A percentile compares a stretch with the other conserved stretches of the same genome.
Evolutionary conservation across 1,140 invertebrate genomes (phyloP).

Genomic region (Cotesia glomerata): DNA sequence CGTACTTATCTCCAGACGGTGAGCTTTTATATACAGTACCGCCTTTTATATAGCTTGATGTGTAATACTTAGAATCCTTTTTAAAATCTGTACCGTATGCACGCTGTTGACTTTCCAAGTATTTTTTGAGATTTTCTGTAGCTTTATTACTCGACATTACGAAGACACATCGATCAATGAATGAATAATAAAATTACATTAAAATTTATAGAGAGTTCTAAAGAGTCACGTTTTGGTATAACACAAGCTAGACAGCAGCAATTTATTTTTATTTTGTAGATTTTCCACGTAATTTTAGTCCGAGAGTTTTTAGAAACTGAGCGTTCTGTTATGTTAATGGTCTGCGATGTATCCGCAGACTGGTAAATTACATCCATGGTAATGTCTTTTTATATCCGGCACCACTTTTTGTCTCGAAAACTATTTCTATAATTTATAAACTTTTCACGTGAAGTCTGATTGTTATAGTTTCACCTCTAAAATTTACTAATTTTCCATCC

Average conservation of each 20-base stretch:
- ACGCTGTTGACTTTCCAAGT: no score
- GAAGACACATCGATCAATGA: no score
- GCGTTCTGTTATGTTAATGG: neutral
- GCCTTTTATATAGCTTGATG: no score
- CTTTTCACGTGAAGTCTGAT: neutral
- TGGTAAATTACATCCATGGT: neutral
- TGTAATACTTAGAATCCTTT: no score
- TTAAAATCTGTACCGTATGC: no score
- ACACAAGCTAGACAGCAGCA: conserved; percentile 21
- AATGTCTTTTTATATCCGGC: neutral
- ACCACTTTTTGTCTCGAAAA: neutral
- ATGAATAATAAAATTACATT: no score
- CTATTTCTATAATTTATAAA: neutral
- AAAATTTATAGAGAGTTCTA: no score
- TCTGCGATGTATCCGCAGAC: neutral
- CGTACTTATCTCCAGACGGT: no score
- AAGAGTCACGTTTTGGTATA: no score
- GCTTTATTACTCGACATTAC: no score
- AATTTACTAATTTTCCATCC: neutral
- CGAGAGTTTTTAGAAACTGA: neutral
- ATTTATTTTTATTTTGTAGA: neutral
- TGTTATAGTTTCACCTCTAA: neutral
- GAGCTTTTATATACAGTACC: no score
- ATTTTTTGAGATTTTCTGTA: no score
- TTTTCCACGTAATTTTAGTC: conserved; percentile 8